Conservation (phyloP, 2,888 invertebrate genomes). For the Netelia fuscicornis region DNA sequence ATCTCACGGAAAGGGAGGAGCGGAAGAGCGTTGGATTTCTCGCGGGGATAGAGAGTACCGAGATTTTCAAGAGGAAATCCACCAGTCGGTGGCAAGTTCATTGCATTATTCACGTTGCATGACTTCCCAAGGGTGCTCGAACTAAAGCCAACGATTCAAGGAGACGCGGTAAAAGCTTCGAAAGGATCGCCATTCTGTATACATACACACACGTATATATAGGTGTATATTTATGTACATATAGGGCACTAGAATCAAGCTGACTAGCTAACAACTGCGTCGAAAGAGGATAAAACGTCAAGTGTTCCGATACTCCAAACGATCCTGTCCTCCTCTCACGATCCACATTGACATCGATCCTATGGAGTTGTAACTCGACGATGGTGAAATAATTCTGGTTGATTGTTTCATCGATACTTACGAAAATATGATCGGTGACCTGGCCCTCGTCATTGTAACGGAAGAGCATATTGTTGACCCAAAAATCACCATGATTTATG, state of each 20-base stretch:
- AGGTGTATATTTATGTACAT: background rate
- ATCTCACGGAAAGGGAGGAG: conserved; percentile 42
- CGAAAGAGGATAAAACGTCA: conserved; percentile 32
- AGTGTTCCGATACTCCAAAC: conserved; percentile 12
- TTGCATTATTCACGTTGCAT: conserved; percentile 79
- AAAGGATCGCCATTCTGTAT: conserved; percentile 47
- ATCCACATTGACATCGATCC: background rate
- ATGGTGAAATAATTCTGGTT: background rate
- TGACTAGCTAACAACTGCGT: background rate
- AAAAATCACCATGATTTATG: conserved; percentile 81
- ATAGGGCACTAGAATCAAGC: background rate
- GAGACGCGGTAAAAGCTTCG: conserved; percentile 66
- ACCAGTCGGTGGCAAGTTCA: conserved; percentile 74
- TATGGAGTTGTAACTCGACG: background rate
- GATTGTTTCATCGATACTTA: conserved; percentile 69
- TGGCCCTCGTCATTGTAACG: conserved; percentile 76
- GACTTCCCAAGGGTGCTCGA: conserved; percentile 67
- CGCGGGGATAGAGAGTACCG: conserved; percentile 62
- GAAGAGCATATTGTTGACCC: conserved; percentile 83
- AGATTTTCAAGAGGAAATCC: conserved; percentile 68
- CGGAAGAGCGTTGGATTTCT: conserved; percentile 50
- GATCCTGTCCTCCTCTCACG: background rate
- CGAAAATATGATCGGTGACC: conserved; percentile 78
- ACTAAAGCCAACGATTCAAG: conserved; percentile 61
- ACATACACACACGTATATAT: conserved; percentile 8